Evolutionary conservation across 2,113 vertebrate species (phyloP).

Genomic region (Brachirus orientalis): DNA sequence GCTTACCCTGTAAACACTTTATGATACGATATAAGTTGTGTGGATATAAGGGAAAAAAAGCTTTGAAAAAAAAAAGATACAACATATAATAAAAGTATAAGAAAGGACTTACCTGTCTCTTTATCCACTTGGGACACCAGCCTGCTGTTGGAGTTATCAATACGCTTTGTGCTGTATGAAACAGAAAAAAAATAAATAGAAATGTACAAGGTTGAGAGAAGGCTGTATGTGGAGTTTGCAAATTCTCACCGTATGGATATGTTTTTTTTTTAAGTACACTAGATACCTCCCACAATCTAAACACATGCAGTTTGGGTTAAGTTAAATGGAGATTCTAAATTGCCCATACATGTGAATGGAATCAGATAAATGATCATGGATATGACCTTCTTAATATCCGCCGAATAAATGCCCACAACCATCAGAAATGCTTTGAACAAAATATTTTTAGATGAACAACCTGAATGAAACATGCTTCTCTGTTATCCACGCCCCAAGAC

Average conservation of each 20-base stretch:
- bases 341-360: no score
- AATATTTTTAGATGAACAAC: slow-evolving; percentile 1
- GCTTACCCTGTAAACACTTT: no score
- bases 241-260: no score
- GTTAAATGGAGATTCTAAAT: no score
- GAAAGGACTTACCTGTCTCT: slow-evolving; percentile 85
- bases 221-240: no score
- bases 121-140: slow-evolving; percentile 95
- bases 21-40: no score
- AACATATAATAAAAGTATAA: neutral
- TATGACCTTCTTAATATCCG: neutral
- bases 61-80: no score
- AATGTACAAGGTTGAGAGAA: neutral
- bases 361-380: neutral
- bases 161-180: slow-evolving; percentile 88
- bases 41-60: no score
- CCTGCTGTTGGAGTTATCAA: slow-evolving; percentile 96
- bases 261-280: no score
- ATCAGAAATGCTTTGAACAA: neutral
- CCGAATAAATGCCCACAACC: neutral
- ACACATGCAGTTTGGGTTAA: no score
- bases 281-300: no score
- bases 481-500: neutral
- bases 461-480: neutral
- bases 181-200: slow-evolving; percentile 5